Evolutionary conservation across 2,113 vertebrate species (phyloP).

Genomic region (Ictidomys tridecemlineatus): DNA sequence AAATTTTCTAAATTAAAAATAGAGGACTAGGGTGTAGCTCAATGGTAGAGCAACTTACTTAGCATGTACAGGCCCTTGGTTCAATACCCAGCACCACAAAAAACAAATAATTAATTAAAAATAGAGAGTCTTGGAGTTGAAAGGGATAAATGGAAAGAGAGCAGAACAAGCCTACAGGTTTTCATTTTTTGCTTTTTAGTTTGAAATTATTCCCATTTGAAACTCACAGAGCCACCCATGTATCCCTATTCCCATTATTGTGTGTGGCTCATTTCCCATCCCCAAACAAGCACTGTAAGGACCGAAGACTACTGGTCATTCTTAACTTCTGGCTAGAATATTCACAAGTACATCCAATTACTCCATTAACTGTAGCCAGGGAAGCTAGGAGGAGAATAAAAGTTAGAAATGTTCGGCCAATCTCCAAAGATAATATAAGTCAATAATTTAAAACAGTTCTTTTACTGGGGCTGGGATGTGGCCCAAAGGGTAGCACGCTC

Average conservation of each 20-base stretch:
- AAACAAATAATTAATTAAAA: neutral
- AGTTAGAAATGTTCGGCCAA: neutral
- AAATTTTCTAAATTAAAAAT: neutral
- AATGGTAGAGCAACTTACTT: no score
- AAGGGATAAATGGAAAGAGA: neutral
- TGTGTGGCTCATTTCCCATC: neutral
- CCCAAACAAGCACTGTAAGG: neutral
- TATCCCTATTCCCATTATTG: neutral
- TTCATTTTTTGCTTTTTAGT: neutral
- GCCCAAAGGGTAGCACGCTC: no score
- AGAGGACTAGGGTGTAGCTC: no score
- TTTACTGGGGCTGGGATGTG: neutral
- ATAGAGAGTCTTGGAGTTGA: neutral
- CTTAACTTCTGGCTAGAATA: slow-evolving; percentile 6
- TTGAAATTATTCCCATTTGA: neutral
- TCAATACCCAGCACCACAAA: no score
- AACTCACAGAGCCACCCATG: neutral
- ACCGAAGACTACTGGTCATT: neutral
- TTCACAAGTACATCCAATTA: neutral
- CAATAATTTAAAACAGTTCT: slow-evolving; percentile 1
- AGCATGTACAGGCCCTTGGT: no score
- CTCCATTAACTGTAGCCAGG: neutral
- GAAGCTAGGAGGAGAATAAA: neutral
- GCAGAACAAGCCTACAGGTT: neutral
- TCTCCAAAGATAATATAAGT: neutral